A percentile compares a stretch with the other conserved stretches of the same genome.
These are phyloP conservation scores for Oscheius sp. DNA, from an alignment of 2,888 invertebrate species.

Conservation along the genomic window DNA sequence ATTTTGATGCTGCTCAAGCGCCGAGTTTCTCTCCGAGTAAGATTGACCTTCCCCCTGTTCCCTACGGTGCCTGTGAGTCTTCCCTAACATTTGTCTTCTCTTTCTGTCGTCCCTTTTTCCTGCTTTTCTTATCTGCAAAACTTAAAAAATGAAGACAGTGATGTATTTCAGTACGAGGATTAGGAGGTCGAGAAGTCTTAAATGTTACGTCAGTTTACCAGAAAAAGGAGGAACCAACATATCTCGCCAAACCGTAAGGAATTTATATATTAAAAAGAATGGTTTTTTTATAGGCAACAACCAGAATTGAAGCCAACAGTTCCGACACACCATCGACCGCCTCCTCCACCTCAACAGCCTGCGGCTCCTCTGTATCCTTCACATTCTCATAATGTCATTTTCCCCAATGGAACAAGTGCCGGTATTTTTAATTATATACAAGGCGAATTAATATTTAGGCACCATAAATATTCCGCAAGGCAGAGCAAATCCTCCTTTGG, in stretches of 20 bases:
- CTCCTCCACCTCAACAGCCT: neutral
- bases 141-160: neutral
- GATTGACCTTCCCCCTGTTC: constrained; percentile 38
- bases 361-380: too few relatives aligned
- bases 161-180: neutral
- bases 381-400: constrained; percentile 18
- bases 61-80: constrained; percentile 8
- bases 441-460: too few relatives aligned
- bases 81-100: neutral
- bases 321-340: constrained; percentile 15
- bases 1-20: constrained; percentile 40
- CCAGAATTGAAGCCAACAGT: constrained; percentile 1
- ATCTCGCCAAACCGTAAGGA: neutral
- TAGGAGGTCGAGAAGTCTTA: neutral
- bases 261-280: neutral
- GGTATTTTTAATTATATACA: neutral
- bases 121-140: neutral
- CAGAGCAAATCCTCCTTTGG: constrained; percentile 15
- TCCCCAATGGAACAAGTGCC: constrained; percentile 9
- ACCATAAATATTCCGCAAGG: neutral
- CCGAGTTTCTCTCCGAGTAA: constrained; percentile 42
- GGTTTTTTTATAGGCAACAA: neutral
- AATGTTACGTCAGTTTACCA: neutral
- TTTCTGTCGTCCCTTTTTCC: neutral
- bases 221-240: neutral